A percentile compares a stretch with the other conserved stretches of the same genome.
These are phyloP conservation scores for Subanguina moxae DNA, from an alignment of 1,140 invertebrate genomes.

Conservation along the genomic window DNA sequence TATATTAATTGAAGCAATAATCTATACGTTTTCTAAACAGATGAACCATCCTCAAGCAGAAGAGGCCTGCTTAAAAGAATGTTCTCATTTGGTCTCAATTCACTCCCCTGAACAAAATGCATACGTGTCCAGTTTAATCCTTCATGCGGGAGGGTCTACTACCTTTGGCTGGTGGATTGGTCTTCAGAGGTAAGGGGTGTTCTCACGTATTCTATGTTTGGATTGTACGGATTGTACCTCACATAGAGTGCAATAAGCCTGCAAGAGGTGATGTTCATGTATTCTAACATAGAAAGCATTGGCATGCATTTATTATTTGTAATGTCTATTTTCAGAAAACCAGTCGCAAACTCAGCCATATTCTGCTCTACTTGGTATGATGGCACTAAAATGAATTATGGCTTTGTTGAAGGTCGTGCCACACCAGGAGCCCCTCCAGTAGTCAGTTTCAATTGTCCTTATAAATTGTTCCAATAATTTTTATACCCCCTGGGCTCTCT, in stretches of 20 bases:
- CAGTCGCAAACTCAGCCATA: background rate
- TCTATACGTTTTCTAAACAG: too few relatives aligned
- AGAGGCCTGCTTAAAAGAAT: background rate
- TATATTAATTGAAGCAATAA: too few relatives aligned
- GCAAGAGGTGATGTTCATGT: too few relatives aligned
- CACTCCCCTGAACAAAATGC: background rate
- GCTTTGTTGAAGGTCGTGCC: background rate
- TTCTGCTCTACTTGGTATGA: background rate
- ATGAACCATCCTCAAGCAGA: too few relatives aligned
- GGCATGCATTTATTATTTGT: background rate
- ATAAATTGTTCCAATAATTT: too few relatives aligned
- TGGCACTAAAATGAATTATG: background rate
- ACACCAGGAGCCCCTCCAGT: background rate
- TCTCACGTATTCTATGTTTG: too few relatives aligned
- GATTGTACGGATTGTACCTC: too few relatives aligned
- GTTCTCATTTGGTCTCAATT: background rate
- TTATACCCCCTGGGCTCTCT: too few relatives aligned
- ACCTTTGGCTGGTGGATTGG: background rate
- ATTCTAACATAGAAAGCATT: background rate
- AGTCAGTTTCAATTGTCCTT: too few relatives aligned
- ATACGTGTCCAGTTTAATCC: background rate
- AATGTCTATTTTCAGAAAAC: slow-evolving; percentile 1
- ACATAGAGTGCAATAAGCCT: too few relatives aligned
- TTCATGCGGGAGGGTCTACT: background rate
- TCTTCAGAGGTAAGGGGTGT: background rate